These are phyloP conservation scores for Takifugu rubripes DNA, from an alignment of 2,797 vertebrate species.

Conservation along the genomic window DNA sequence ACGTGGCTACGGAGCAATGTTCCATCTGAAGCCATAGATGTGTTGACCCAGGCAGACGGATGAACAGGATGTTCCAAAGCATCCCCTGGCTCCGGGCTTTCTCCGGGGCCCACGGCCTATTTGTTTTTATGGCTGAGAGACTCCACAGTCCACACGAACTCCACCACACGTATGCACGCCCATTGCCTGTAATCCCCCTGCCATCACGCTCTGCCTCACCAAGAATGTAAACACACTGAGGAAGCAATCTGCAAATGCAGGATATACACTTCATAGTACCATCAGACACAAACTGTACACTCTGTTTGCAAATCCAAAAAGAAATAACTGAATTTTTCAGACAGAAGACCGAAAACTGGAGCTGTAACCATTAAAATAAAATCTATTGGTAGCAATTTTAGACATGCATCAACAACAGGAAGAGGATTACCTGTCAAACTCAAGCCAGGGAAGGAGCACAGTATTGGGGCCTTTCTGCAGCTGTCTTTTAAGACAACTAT, in stretches of 20 bases:
- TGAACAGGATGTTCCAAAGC: constrained; percentile 65
- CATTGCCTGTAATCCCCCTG: background rate
- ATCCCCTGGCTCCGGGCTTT: constrained; percentile 24
- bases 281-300: constrained; percentile 2
- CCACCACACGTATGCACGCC: background rate
- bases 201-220: constrained; percentile 40
- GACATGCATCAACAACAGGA: too few relatives aligned
- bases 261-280: constrained; percentile 11
- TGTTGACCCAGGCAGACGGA: constrained; percentile 64
- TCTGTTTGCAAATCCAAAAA: background rate
- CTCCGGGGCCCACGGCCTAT: constrained; percentile 39
- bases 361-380: too few relatives aligned
- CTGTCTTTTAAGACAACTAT: too few relatives aligned
- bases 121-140: constrained; percentile 73
- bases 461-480: too few relatives aligned
- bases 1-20: constrained; percentile 39
- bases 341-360: too few relatives aligned
- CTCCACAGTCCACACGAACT: background rate
- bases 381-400: too few relatives aligned
- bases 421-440: too few relatives aligned
- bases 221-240: constrained; percentile 65
- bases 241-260: constrained; percentile 14
- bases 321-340: background rate
- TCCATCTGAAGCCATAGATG: constrained; percentile 30
- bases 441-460: too few relatives aligned